Base-by-base conservation (phyloP, 92 coral and sea anemone genomes). In the Porites lobata region DNA sequence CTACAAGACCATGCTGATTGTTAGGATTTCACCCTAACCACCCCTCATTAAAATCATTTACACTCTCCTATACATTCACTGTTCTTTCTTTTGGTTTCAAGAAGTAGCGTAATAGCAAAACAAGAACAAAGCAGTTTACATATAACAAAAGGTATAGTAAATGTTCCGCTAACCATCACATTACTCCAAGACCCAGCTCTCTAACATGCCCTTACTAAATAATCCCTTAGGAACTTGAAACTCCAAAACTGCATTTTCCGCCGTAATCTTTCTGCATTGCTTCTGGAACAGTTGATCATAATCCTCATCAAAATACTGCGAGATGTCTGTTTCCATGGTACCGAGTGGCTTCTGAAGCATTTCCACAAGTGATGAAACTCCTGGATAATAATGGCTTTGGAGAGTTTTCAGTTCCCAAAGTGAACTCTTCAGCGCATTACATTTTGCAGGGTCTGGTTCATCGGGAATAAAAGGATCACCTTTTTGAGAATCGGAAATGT, bases 321-420 rank as follows among this genome's bases (percentile, higher is more conserved):
- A 87, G 53, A 98, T 77, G 87, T 98, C 96, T 17, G 90, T 89
- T 77, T 98, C 99, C 22, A 85, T 67, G 38, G 87, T 91, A 8
- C 83, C 87, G 51, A 98, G 78, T 69, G 99, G 99, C 76, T 98
- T 94, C 83, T 98, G 94, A 18, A 98, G 85, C 22, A 81, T 70
- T 79, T 95, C 98, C 56, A 89, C 76, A 10, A 95, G 79, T 10
- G 93, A 68, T 0, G 92, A 71, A 38, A 95, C 84, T 2, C 82
- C 75, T 2, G 96, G 99, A 81, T 94, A 95, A 91, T 84, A 95
- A 85, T 98, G 99, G 17, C 83, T 83, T 65, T 96, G 91, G 8
- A 98, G 91, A 67, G 97, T 88, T 79, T 98, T 93, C n/a, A 98
- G 93, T 70, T 98, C 99, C 99, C 99, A 98, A 43, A 98, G 81